A percentile compares a stretch with the other conserved stretches of the same genome.
These are phyloP conservation scores for Formica selysi DNA, from an alignment of 1,140 invertebrate species.

Conservation along the genomic window DNA sequence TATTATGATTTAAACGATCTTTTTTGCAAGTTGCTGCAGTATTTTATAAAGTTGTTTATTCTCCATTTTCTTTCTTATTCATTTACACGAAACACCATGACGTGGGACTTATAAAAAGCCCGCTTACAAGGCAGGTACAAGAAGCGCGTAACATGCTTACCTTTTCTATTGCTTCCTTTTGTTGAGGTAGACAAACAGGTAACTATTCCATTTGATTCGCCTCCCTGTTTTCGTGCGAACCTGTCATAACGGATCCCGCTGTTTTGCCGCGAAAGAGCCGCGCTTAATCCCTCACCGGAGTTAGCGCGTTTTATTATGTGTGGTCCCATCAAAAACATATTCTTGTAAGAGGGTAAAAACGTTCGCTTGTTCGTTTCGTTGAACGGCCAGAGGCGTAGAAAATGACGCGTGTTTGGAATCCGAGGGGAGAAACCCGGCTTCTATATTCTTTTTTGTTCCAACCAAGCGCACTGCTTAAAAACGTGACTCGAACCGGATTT, in stretches of 20 bases:
- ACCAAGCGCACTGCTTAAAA: conserved; percentile 61
- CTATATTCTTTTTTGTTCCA: conserved; percentile 57
- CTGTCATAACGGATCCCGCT: conserved; percentile 1
- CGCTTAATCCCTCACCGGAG: not conserved
- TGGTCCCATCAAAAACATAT: conserved; percentile 3
- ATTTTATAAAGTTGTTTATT: not conserved
- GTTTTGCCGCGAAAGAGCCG: not conserved
- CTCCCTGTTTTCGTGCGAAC: not conserved
- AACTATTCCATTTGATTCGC: not conserved
- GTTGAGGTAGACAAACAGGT: conserved; percentile 18
- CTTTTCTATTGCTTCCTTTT: not conserved
- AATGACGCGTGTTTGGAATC: conserved; percentile 34
- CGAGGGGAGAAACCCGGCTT: not conserved
- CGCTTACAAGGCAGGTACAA: not conserved
- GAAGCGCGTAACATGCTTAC: not conserved
- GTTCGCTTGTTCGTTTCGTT: not conserved
- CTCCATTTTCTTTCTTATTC: not conserved
- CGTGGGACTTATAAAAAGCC: not conserved
- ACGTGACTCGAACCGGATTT: conserved; percentile 74
- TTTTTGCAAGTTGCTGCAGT: not conserved
- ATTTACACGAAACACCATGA: not conserved
- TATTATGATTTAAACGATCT: not conserved
- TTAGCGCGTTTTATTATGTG: not conserved
- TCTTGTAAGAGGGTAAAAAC: not conserved
- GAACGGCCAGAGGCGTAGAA: conserved; percentile 10